phyloP scores from a whole-genome alignment of 35 echinoderm and acorn worm species.

The Nesometra sesokonis region DNA sequence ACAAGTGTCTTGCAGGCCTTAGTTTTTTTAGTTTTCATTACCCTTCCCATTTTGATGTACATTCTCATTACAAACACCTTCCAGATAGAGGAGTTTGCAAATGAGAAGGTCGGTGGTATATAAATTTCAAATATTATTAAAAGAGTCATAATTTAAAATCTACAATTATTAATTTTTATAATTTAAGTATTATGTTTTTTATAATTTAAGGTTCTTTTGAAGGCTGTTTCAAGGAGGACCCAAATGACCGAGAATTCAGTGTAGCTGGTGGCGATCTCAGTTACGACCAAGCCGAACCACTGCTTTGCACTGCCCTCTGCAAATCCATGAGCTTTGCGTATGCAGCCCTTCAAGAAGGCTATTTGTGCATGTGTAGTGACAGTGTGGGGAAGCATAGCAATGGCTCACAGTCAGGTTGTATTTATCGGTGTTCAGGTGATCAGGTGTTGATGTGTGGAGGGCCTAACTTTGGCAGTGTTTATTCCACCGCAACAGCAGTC shows the following conservation, averaged over 20 bases:
- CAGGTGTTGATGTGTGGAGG: slow-evolving; percentile 31
- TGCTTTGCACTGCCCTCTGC: slow-evolving; percentile 31
- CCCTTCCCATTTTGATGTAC: no score
- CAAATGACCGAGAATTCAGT: slow-evolving; percentile 15
- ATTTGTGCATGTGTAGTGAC: slow-evolving; percentile 26
- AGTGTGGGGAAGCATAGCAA: slow-evolving; percentile 23
- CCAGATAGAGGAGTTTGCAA: no score
- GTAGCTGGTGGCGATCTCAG: slow-evolving; percentile 26
- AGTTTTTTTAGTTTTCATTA: no score
- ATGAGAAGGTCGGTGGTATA: no score
- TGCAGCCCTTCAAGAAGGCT: slow-evolving; percentile 25
- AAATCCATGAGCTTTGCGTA: slow-evolving; percentile 24
- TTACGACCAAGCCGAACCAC: slow-evolving; percentile 25
- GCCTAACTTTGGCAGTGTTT: slow-evolving; percentile 23
- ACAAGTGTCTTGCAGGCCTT: no score
- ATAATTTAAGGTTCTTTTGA: slow-evolving; percentile 20
- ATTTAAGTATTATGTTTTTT: no score
- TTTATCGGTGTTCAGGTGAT: slow-evolving; percentile 11
- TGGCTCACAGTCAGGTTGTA: slow-evolving; percentile 11
- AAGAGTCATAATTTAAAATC: no score
- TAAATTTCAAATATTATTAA: no score
- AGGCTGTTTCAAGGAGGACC: slow-evolving; percentile 38
- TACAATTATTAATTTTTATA: no score
- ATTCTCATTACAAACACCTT: no score
- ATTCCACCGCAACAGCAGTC: slow-evolving; percentile 36